phyloP scores from a whole-genome alignment of 2,888 invertebrate genomes.

The Polydesmus complanatus region DNA sequence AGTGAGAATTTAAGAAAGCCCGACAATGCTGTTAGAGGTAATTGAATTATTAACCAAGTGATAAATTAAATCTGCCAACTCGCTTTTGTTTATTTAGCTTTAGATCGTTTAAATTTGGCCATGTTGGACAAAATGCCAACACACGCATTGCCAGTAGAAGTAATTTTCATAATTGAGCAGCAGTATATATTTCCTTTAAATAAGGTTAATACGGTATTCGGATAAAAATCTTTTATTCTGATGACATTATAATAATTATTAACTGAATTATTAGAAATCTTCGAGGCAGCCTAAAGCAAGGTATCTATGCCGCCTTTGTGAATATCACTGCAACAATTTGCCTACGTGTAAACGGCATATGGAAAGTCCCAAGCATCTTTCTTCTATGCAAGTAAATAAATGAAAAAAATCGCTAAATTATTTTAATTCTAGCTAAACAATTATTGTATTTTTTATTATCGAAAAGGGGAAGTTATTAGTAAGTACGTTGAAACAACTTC shows the following conservation, averaged over 20 bases:
- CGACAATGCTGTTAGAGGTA: no score
- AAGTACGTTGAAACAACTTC: constrained; percentile 25
- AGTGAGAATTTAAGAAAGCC: no score
- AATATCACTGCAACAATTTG: constrained; percentile 30
- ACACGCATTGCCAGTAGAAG: neutral
- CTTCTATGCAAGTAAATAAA: neutral
- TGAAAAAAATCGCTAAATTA: neutral
- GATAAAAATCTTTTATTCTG: no score
- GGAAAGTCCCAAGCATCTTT: constrained; percentile 27
- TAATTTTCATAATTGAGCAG: neutral
- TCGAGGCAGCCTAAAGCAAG: constrained; percentile 27
- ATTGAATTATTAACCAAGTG: no score
- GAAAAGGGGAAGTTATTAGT: constrained; percentile 25
- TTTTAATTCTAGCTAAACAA: neutral
- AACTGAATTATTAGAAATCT: constrained; percentile 26
- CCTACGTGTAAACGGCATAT: constrained; percentile 28
- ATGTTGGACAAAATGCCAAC: neutral
- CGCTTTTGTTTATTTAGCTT: no score
- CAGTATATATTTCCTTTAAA: neutral
- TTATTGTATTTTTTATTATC: neutral
- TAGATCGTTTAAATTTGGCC: neutral
- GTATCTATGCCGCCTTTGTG: constrained; percentile 33
- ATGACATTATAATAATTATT: constrained; percentile 1
- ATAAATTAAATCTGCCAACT: no score
- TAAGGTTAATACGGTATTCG: neutral